A percentile compares a stretch with the other conserved stretches of the same genome.
Conservation (phyloP, 2,113 vertebrate genomes). For the Oryzias javanicus region DNA sequence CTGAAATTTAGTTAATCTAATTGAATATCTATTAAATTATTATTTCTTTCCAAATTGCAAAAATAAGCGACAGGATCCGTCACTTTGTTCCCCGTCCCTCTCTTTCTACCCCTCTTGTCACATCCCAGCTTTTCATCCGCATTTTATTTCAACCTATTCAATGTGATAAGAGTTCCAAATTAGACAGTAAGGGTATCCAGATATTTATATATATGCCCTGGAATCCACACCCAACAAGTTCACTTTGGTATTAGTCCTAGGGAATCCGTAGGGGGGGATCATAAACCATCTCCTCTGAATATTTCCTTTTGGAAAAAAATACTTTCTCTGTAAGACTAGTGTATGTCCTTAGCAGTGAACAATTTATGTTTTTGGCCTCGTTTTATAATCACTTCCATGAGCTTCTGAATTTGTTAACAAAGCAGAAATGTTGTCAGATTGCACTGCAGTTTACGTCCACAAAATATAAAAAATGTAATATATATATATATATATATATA, state of each 20-base stretch:
- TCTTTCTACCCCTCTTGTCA: conserved; percentile 18
- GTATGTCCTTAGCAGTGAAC: conserved; percentile 27
- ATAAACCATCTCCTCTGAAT: conserved; percentile 50
- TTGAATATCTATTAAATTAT: conserved; percentile 64
- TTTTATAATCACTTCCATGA: conserved; percentile 23
- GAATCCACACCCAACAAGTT: conserved; percentile 55
- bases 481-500: too few species aligned
- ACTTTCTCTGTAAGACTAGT: conserved; percentile 48
- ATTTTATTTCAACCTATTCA: conserved; percentile 12
- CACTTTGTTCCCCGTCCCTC: conserved; percentile 10
- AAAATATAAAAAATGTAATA: conserved; percentile 74
- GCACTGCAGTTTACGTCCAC: conserved; percentile 53
- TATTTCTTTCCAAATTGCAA: conserved; percentile 50
- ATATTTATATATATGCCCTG: conserved; percentile 56
- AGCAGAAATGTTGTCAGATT: conserved; percentile 39
- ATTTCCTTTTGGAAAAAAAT: conserved; percentile 47
- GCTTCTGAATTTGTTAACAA: conserved; percentile 30
- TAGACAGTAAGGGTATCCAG: conserved; percentile 44
- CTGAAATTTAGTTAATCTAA: conserved; percentile 60
- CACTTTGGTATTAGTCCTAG: conserved; percentile 58
- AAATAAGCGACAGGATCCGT: conserved; percentile 54
- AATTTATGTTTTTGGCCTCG: conserved; percentile 45
- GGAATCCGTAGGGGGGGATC: conserved; percentile 40
- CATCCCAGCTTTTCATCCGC: conserved; percentile 26
- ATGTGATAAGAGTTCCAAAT: conserved; percentile 41